Conservation (phyloP, 1,140 invertebrate genomes). For the Cotesia glomerata region DNA sequence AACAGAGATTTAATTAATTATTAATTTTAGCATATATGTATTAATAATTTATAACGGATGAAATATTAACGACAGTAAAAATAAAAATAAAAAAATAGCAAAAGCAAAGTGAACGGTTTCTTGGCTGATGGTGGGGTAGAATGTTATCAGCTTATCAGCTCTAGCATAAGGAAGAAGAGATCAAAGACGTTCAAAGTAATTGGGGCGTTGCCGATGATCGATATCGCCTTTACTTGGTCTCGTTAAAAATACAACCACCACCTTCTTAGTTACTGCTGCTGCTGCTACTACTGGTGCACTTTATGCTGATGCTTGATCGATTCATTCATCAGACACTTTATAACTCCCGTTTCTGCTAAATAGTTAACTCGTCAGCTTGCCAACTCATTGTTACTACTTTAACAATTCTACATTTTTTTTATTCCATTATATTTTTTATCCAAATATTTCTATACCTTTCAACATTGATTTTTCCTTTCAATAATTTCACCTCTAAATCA, state of each 20-base stretch:
- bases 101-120: slow-evolving; percentile 7
- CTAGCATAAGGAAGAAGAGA: slow-evolving; percentile 19
- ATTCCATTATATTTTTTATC: no score
- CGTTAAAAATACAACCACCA: slow-evolving; percentile 32
- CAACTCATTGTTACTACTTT: no score
- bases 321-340: neutral
- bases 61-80: slow-evolving; percentile 6
- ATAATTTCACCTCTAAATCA: no score
- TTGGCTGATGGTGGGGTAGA: slow-evolving; percentile 17
- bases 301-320: neutral
- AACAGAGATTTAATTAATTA: no score
- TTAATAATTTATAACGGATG: neutral
- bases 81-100: neutral
- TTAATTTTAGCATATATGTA: no score
- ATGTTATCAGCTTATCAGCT: slow-evolving; percentile 43
- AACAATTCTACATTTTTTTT: no score
- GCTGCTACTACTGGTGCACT: neutral
- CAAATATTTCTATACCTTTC: no score
- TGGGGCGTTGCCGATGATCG: slow-evolving; percentile 23
- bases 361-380: no score
- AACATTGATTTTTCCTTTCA: no score
- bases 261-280: neutral
- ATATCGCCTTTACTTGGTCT: slow-evolving; percentile 12
- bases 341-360: no score
- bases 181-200: slow-evolving; percentile 38